phyloP scores from a whole-genome alignment of 2,888 invertebrate species.

The Agonopterix heracliana region DNA sequence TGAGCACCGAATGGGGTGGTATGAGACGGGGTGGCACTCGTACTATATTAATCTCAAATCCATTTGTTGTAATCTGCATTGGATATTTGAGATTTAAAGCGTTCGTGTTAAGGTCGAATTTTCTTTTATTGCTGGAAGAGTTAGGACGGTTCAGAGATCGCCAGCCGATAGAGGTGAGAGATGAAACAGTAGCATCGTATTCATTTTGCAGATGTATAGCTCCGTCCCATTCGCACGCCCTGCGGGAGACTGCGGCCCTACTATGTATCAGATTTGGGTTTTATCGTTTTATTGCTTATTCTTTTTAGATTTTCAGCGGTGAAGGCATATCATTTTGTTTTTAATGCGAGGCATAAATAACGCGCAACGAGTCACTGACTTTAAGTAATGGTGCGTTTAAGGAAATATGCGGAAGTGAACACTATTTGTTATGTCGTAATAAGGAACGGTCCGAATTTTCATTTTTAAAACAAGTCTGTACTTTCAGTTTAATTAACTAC shows the following conservation, averaged over 20 bases:
- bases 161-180: constrained; percentile 73
- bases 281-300: constrained; percentile 77
- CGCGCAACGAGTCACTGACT: constrained; percentile 62
- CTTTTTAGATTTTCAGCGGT: constrained; percentile 76
- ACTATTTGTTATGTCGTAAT: constrained; percentile 39
- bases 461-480: constrained; percentile 10
- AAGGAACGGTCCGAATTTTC: constrained; percentile 14
- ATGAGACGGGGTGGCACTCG: constrained; percentile 71
- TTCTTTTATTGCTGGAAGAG: constrained; percentile 53
- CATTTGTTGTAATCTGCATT: constrained; percentile 72
- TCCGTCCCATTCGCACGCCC: constrained; percentile 61
- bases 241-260: constrained; percentile 67
- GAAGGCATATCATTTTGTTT: constrained; percentile 76
- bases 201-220: constrained; percentile 69
- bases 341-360: constrained; percentile 73
- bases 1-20: constrained; percentile 71
- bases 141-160: constrained; percentile 73
- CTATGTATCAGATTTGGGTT: constrained; percentile 76
- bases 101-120: constrained; percentile 50
- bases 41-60: constrained; percentile 76
- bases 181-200: constrained; percentile 75
- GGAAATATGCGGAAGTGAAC: constrained; percentile 59
- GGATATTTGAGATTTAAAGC: constrained; percentile 48
- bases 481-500: constrained; percentile 25
- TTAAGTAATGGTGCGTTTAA: constrained; percentile 63